Evolutionary conservation across 2,797 vertebrate genomes (phyloP).

Genomic region (Phalloptychus januarius): DNA sequence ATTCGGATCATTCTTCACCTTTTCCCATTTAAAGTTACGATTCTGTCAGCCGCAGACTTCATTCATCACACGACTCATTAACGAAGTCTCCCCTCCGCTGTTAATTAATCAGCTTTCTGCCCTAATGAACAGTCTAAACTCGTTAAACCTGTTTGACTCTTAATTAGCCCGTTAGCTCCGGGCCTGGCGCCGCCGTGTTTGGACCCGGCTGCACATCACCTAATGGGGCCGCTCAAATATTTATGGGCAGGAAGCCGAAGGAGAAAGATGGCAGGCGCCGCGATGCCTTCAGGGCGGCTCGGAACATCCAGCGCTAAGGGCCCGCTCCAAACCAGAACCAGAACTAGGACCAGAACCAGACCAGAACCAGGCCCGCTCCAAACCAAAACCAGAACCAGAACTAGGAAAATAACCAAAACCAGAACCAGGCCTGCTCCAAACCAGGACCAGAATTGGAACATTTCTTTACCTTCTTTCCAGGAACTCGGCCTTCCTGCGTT

Average conservation of each 20-base stretch:
- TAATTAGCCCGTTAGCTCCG: constrained; percentile 72
- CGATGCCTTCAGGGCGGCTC: constrained; percentile 58
- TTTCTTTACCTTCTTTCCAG: not conserved
- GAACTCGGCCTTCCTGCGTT: not conserved
- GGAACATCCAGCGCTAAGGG: constrained; percentile 28
- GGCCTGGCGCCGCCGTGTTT: constrained; percentile 42
- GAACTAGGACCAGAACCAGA: no score
- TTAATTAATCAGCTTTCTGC: constrained; percentile 73
- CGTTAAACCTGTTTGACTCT: constrained; percentile 74
- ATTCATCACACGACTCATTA: constrained; percentile 70
- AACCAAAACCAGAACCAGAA: no score
- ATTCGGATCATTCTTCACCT: constrained; percentile 58
- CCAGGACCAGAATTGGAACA: no score
- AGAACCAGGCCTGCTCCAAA: no score
- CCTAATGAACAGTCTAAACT: constrained; percentile 75
- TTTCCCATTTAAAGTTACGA: constrained; percentile 64
- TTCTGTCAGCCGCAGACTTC: constrained; percentile 45
- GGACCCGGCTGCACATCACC: no score
- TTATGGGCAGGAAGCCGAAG: constrained; percentile 75
- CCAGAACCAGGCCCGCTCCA: no score
- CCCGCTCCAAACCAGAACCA: no score
- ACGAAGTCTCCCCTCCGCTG: constrained; percentile 44
- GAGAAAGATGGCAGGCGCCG: constrained; percentile 60
- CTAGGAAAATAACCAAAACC: no score
- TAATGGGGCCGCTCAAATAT: constrained; percentile 76